Evolutionary conservation across 2,113 vertebrate genomes (phyloP), one percentile per base, ranked within the genome.

Genomic region (Sinocyclocheilus anophthalmus): DNA sequence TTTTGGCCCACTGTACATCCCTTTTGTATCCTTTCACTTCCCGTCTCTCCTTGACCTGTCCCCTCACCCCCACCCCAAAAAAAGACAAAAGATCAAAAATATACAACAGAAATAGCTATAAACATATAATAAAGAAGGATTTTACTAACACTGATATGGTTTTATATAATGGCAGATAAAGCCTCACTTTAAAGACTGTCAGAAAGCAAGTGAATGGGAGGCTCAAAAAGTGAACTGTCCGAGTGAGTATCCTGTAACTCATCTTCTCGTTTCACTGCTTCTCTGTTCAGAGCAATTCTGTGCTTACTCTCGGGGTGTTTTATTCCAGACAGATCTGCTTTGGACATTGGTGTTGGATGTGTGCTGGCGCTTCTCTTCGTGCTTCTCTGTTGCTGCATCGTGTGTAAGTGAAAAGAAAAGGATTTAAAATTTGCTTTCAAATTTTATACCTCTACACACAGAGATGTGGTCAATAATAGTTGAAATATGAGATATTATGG

Each of bases 181-280:
- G 9, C 18, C 78, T 45, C 0, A 33, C 18, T 85, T 57, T 76
- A 22, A 48, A 14, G 0, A 59, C n/a, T 85, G 87, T 37, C 11
- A 0, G n/a, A 0, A 0, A 12, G 12, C 0, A 7, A 22, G 0
- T 7, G 5, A 57, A n/a, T 11, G 0, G 20, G 2, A 0, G 10
- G 2, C 5, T 1, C 18, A 3, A 39, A 0, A 77, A 5, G n/a
- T 88, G 57, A 2, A 20, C 24, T 88, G 87, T 65, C 13, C 0
- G 6, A n/a, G 87, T 88, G 22, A 76, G 87, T 85, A 85, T 39
- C n/a, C 11, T 2, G 30, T 4, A 37, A 63, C 39, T 72, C 18
- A 42, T 48, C 11, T 45, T 22, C 69, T 22, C 1, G 0, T 11
- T 70, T 20, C 20, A 39, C 33, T 11, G 3, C 8, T 69, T 7